These are phyloP conservation scores for Phyto melanocephala DNA, from an alignment of 2,888 invertebrate species.

Conservation along the genomic window DNA sequence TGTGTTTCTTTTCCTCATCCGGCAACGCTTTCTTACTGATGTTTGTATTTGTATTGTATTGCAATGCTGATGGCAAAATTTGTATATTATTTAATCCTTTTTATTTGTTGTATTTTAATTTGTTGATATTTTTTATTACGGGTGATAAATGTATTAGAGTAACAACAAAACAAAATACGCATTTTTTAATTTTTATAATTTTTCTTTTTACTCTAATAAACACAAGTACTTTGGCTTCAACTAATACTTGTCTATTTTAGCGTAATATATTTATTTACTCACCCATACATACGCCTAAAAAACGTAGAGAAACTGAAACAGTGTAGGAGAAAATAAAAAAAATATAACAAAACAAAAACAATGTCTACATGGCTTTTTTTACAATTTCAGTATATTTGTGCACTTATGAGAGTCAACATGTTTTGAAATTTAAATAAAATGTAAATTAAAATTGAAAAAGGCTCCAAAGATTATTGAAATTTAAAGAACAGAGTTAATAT, in stretches of 20 bases:
- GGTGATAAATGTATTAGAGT: slow-evolving; percentile 28
- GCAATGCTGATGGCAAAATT: not conserved
- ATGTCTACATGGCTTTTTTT: slow-evolving; percentile 42
- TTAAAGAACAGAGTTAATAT: not conserved
- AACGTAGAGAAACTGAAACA: slow-evolving; percentile 15
- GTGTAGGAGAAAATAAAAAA: slow-evolving; percentile 7
- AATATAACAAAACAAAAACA: slow-evolving; percentile 54
- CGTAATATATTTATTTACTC: slow-evolving; percentile 34
- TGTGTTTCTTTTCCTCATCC: not conserved
- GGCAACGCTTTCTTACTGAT: not conserved
- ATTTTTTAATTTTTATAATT: slow-evolving; percentile 21
- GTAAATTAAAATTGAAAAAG: not conserved
- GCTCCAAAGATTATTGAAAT: not conserved
- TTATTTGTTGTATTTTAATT: not conserved
- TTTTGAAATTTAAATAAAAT: slow-evolving; percentile 42
- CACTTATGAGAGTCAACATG: slow-evolving; percentile 74
- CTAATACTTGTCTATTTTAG: slow-evolving; percentile 2
- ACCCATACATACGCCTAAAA: slow-evolving; percentile 19
- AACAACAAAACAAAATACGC: not conserved
- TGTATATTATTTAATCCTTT: not conserved
- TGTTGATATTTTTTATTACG: not conserved
- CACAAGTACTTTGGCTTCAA: not conserved
- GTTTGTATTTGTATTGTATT: too few species aligned
- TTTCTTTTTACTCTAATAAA: not conserved
- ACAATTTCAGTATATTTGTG: slow-evolving; percentile 72